A percentile compares a stretch with the other conserved stretches of the same genome.
Conservation (phyloP, 1,140 invertebrate species). For the Calephelis virginiensis region DNA sequence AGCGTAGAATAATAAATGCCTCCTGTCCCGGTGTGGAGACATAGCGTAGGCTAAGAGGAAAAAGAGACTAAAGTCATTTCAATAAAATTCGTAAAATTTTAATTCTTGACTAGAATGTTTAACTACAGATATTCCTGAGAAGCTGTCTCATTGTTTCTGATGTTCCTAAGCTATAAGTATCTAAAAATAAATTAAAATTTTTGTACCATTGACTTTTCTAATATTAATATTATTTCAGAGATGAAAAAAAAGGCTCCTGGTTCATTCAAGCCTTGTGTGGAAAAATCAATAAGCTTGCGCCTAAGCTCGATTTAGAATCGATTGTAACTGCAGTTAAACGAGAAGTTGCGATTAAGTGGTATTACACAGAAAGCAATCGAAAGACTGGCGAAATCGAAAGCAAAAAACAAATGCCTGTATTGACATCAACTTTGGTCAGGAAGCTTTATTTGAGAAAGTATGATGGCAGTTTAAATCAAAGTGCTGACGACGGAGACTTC, state of each 20-base stretch:
- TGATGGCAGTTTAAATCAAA: not conserved
- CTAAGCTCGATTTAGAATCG: conserved; percentile 46
- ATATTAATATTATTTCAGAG: conserved; percentile 36
- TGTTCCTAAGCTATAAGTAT: too few species aligned
- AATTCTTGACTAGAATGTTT: too few species aligned
- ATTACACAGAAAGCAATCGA: conserved; percentile 42
- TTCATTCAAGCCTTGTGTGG: conserved; percentile 55
- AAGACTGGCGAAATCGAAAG: conserved; percentile 37
- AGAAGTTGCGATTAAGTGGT: conserved; percentile 50
- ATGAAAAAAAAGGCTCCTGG: conserved; percentile 53
- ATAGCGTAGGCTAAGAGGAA: too few species aligned
- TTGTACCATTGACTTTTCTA: too few species aligned
- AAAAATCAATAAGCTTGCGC: conserved; percentile 43
- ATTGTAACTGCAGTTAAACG: conserved; percentile 57
- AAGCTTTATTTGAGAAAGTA: conserved; percentile 50
- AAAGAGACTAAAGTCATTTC: too few species aligned
- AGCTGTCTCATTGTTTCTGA: too few species aligned
- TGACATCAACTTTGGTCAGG: conserved; percentile 53
- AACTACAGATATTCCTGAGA: too few species aligned
- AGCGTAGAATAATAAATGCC: too few species aligned
- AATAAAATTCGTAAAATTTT: too few species aligned
- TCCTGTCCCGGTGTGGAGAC: too few species aligned
- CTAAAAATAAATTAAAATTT: too few species aligned
- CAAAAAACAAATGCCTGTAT: conserved; percentile 59
- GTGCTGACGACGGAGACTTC: not conserved